Evolutionary conservation across 1,140 invertebrate species (phyloP).

Genomic region (Bombus affinis): DNA sequence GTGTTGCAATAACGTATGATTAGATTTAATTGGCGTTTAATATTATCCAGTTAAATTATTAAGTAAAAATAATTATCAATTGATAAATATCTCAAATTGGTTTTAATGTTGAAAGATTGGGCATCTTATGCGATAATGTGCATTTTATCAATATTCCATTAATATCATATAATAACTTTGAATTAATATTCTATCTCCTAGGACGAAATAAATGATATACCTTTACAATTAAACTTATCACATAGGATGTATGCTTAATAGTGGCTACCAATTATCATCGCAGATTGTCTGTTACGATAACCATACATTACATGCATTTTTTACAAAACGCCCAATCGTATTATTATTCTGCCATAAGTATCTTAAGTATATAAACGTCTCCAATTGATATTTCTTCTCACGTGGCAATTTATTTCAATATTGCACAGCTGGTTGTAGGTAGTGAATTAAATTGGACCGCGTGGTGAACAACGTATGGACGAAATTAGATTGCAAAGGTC

Average conservation of each 20-base stretch:
- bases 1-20: background rate
- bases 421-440: background rate
- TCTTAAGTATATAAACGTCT: background rate
- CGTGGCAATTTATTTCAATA: background rate
- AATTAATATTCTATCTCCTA: background rate
- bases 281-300: background rate
- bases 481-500: slow-evolving; percentile 2
- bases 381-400: background rate
- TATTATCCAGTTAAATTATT: too few species aligned
- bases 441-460: slow-evolving; percentile 20
- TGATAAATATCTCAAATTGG: too few species aligned
- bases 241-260: background rate
- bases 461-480: background rate
- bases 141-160: too few species aligned
- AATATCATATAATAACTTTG: too few species aligned
- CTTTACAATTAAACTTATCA: background rate
- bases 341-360: background rate
- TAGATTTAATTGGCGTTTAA: background rate
- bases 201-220: background rate
- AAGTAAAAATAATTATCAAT: too few species aligned
- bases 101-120: too few species aligned
- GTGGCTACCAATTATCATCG: background rate
- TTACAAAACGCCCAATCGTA: background rate
- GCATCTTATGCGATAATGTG: too few species aligned
- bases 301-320: background rate